These are phyloP conservation scores for Gortyna flavago DNA, from an alignment of 2,888 invertebrate species.

Conservation along the genomic window DNA sequence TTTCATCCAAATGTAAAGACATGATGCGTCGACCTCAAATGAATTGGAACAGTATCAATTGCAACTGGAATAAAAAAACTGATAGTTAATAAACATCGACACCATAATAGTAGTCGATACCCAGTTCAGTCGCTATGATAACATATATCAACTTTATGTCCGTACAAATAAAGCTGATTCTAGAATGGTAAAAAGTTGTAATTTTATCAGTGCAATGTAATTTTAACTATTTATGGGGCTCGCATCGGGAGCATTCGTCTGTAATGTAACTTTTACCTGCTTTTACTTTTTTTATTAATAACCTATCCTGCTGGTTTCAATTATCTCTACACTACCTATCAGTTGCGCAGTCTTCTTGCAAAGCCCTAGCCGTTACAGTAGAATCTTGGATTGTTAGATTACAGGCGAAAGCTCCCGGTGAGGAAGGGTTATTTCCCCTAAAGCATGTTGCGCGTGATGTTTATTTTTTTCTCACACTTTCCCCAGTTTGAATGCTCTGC, in stretches of 20 bases:
- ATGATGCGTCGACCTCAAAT: background rate
- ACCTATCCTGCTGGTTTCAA: too few relatives aligned
- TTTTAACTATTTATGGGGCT: conserved; percentile 7
- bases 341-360: too few relatives aligned
- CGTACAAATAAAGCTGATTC: background rate
- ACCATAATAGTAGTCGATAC: background rate
- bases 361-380: too few relatives aligned
- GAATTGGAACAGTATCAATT: background rate
- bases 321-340: too few relatives aligned
- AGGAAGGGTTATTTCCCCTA: background rate
- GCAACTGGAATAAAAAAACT: background rate
- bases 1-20: background rate
- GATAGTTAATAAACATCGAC: background rate
- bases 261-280: too few relatives aligned
- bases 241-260: too few relatives aligned
- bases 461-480: background rate
- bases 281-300: too few relatives aligned
- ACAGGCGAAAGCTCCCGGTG: too few relatives aligned
- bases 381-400: too few relatives aligned
- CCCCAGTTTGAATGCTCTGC: conserved; percentile 32
- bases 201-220: background rate
- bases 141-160: background rate
- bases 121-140: background rate
- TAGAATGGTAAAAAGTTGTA: background rate
- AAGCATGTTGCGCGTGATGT: background rate